Evolutionary conservation across 2,888 invertebrate genomes (phyloP), one percentile per base, ranked within the genome.

Genomic region (Drosophila pseudotalamancana): DNA sequence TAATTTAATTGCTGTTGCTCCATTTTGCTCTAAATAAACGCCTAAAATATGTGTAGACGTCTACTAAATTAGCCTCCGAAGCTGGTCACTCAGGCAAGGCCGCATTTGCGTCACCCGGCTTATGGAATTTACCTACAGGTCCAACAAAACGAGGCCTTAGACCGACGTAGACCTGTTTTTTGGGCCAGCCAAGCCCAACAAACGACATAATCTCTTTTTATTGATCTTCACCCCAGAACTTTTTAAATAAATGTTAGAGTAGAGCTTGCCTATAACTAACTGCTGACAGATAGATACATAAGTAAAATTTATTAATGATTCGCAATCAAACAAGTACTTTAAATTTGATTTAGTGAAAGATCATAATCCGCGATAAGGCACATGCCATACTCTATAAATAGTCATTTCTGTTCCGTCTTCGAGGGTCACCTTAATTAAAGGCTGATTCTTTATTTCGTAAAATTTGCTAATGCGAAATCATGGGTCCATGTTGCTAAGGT

Each of bases 71-170:
- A 51, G 3, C 14, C 11, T 25, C 19, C 14, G 9, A 27, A 19
- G 39, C 57, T 35, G 16, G 21, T 29, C 57, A 55, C 19, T 27
- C 55, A 4, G 55, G 27, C 57, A 29, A 35, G 55, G 57, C 27
- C 55, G 21, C 21, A 43, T 42, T 43, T 23, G 42, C 34, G 57
- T 21, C 57, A 42, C 56, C 42, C n/a, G 21, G 12, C 40, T 18
- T 9, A 21, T 21, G 49, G 34, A 54, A 54, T 34, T 54, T 21
- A 16, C 35, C 50, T n/a, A 48, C 8, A n/a, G 19, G 37, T 2
- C 21, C 29, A 21, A 37, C 6, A 8, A 12, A 31, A 9, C 31
- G 6, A 1, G 4, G 31, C 32, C 34, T 34, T 4, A 6, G 25
- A 11, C n/a, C 9, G 11, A 9, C 18, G 3, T 12, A 42, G 42